A percentile compares a stretch with the other conserved stretches of the same genome.
Evolutionary conservation across 2,797 vertebrate genomes (phyloP).

Genomic region (Lagorchestes hirsutus): DNA sequence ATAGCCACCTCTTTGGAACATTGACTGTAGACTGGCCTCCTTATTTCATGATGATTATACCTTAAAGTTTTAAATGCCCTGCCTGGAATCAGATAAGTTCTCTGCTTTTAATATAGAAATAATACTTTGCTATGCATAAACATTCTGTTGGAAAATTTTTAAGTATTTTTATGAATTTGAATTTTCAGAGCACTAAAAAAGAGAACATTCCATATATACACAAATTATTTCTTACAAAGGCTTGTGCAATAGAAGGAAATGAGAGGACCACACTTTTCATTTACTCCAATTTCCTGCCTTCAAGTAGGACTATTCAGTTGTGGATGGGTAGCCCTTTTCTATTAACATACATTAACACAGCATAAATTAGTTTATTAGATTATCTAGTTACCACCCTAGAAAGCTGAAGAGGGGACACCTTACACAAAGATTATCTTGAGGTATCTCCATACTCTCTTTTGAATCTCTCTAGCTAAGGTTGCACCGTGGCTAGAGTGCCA

Average conservation of each 20-base stretch:
- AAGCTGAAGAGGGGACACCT: neutral
- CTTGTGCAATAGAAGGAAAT: neutral
- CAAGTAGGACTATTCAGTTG: neutral
- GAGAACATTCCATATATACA: neutral
- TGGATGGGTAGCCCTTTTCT: neutral
- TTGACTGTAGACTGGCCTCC: neutral
- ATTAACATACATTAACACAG: neutral
- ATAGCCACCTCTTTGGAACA: neutral
- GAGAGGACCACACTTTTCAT: neutral
- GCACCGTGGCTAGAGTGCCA: neutral
- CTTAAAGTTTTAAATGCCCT: neutral
- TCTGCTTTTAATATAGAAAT: neutral
- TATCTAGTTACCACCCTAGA: neutral
- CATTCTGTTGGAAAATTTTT: neutral
- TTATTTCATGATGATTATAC: neutral
- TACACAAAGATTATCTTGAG: neutral
- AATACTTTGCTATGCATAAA: neutral
- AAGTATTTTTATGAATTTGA: neutral
- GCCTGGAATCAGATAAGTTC: neutral
- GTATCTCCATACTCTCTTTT: neutral
- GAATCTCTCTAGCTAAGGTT: neutral
- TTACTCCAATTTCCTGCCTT: neutral
- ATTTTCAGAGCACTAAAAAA: neutral
- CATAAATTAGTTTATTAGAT: neutral
- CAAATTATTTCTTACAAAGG: neutral